Base-by-base conservation (phyloP, 2,888 invertebrate genomes). In the Melanophora roralis region DNA sequence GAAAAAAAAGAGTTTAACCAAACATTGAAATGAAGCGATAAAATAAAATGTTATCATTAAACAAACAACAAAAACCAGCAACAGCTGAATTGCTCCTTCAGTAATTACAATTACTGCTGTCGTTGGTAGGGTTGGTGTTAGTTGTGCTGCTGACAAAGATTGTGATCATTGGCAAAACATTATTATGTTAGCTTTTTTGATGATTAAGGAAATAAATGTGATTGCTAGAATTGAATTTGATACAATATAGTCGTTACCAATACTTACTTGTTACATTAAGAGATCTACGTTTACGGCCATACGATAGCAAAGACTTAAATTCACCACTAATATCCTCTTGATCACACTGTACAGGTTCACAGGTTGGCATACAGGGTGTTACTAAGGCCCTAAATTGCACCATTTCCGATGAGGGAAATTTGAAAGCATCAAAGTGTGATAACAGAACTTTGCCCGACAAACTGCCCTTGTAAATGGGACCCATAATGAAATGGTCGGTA, bases 321-420 rank as follows among this genome's bases (percentile, higher is more conserved):
- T 96, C 95, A 81, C 96, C 96, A 76, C 95, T 95, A 62, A 94
- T 93, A 86, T 96, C 96, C 85, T 94, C 93, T 85, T 94, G 93
- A 86, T 96, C 95, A 89, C 97, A 97, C 87, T 96, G 95, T 9
- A 97, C 96, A 8, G 97, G 97, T 88, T 97, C 96, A 90, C 97
- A 98, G 49, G 94, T 93, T 23, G 97, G 97, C 94, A 98, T 95
- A 89, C 97, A 97, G 0, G 97, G 97, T 2, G 97, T 97, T 43
- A 98, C 97, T 86, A 97, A 90, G n/a, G 97, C 97, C 82, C 97
- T 94, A 94, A 98, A 98, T 89, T 97, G 97, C 1, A 98, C 97
- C 53, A 97, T 95, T 89, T 97, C 97, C 12, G 97, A 97, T 60
- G 97, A 97, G 49, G 97, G 97, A 92, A 98, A 98, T 90, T 98